These are phyloP conservation scores for Philopotamus ludificatus DNA, from an alignment of 1,140 invertebrate genomes.

Conservation along the genomic window DNA sequence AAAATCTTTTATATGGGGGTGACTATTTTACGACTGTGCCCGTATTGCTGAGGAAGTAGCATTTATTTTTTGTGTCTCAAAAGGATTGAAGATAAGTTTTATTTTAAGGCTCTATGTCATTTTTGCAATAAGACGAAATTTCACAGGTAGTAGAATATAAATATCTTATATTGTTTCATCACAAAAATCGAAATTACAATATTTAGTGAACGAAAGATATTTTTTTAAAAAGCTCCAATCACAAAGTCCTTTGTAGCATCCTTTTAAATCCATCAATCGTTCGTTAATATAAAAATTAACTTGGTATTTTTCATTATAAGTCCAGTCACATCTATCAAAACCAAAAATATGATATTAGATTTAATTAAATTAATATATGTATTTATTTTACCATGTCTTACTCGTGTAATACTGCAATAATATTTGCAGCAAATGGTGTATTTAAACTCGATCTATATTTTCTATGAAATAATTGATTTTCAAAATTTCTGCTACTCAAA, in stretches of 20 bases:
- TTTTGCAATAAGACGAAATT: too few relatives aligned
- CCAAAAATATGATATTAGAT: neutral
- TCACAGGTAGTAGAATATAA: too few relatives aligned
- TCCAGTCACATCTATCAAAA: neutral
- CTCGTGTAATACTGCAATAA: constrained; percentile 61
- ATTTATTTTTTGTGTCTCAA: too few relatives aligned
- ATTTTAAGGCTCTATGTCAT: too few relatives aligned
- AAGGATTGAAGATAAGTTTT: too few relatives aligned
- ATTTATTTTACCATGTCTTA: constrained; percentile 19
- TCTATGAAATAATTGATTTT: constrained; percentile 52
- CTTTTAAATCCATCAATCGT: constrained; percentile 51
- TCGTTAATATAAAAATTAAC: constrained; percentile 59
- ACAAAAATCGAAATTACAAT: constrained; percentile 36
- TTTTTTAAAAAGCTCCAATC: constrained; percentile 45
- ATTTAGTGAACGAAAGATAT: neutral
- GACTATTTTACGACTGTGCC: too few relatives aligned
- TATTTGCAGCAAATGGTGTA: constrained; percentile 69
- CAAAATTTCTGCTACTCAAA: constrained; percentile 62
- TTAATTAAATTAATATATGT: neutral
- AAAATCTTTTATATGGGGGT: too few relatives aligned
- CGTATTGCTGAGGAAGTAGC: too few relatives aligned
- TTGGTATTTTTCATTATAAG: constrained; percentile 47
- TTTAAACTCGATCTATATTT: constrained; percentile 68
- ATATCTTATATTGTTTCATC: too few relatives aligned
- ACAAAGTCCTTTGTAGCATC: constrained; percentile 57